Evolutionary conservation across 2,888 invertebrate genomes (phyloP).

Genomic region (Xanthorhoe designata): DNA sequence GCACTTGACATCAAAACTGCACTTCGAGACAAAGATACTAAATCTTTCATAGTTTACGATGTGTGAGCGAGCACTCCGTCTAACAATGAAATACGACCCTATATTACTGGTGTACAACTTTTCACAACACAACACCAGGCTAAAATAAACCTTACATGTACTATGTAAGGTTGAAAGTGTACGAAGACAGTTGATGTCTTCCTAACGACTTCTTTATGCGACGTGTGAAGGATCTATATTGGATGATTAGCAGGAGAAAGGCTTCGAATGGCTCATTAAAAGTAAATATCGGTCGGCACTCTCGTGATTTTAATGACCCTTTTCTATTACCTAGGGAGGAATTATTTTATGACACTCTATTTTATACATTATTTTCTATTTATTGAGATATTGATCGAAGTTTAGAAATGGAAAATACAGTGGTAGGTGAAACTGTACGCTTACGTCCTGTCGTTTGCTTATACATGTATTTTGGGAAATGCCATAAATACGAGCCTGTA

Average conservation of each 20-base stretch:
- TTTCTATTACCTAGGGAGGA: not conserved
- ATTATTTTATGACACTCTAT: not conserved
- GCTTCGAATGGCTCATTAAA: slow-evolving; percentile 39
- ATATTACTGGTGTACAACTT: slow-evolving; percentile 34
- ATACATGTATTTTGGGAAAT: too few species aligned
- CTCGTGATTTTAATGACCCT: slow-evolving; percentile 12
- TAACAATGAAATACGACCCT: slow-evolving; percentile 51
- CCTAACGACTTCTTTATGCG: slow-evolving; percentile 38
- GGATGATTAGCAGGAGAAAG: slow-evolving; percentile 42
- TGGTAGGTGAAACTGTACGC: too few species aligned
- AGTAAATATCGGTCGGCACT: slow-evolving; percentile 10
- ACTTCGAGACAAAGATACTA: slow-evolving; percentile 47
- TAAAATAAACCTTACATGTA: slow-evolving; percentile 9
- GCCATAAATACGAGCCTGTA: too few species aligned
- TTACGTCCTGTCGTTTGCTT: too few species aligned
- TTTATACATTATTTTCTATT: not conserved
- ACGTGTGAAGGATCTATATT: slow-evolving; percentile 41
- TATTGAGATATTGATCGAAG: not conserved
- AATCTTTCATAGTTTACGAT: slow-evolving; percentile 52
- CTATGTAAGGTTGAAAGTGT: slow-evolving; percentile 4
- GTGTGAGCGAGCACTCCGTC: slow-evolving; percentile 46
- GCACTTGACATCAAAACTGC: slow-evolving; percentile 41
- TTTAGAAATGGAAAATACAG: too few species aligned
- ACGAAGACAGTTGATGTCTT: slow-evolving; percentile 19
- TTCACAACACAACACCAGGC: slow-evolving; percentile 31